Conservation (phyloP, 2,797 vertebrate genomes). For the Cuculus canorus region DNA sequence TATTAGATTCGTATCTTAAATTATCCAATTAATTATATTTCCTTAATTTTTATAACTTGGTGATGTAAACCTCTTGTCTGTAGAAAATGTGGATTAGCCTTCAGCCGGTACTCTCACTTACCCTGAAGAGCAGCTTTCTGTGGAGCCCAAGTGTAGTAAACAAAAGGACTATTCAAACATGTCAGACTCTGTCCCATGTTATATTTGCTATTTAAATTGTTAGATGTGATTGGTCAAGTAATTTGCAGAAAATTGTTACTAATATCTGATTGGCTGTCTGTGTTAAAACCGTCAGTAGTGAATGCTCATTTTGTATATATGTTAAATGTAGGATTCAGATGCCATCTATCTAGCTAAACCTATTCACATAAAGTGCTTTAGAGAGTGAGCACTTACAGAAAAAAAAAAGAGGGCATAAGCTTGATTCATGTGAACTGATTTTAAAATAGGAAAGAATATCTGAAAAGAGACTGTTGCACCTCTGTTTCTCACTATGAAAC, state of each 20-base stretch:
- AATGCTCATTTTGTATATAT: background rate
- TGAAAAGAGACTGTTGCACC: background rate
- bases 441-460: background rate
- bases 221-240: background rate
- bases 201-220: background rate
- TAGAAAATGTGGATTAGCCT: background rate
- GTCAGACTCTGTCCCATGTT: background rate
- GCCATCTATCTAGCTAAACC: background rate
- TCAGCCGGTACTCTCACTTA: background rate
- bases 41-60: background rate
- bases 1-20: background rate
- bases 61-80: background rate
- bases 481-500: background rate
- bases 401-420: background rate
- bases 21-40: slow-evolving; percentile 6
- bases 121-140: background rate
- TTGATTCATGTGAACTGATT: background rate
- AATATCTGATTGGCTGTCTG: background rate
- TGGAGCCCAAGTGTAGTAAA: background rate
- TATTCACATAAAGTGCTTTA: background rate
- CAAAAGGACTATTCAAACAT: slow-evolving; percentile 43
- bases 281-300: background rate
- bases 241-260: background rate
- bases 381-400: background rate
- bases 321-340: background rate